phyloP scores from a whole-genome alignment of 2,888 invertebrate species.

The Eueremaeus valkanovi region DNA sequence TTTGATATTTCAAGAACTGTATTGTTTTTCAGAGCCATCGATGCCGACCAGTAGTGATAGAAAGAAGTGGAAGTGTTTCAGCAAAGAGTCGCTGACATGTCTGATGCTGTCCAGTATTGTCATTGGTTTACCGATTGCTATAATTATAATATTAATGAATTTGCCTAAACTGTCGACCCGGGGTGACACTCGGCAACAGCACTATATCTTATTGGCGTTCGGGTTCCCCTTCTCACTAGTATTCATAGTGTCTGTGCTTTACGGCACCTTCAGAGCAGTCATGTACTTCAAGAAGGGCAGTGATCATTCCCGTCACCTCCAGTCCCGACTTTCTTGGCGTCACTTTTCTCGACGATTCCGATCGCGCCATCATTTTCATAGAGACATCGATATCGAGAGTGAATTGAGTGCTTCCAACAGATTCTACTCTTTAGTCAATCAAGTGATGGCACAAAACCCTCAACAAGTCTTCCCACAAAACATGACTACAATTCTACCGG shows the following conservation, averaged over 20 bases:
- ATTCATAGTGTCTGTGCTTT: constrained; percentile 24
- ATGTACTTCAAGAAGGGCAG: constrained; percentile 20
- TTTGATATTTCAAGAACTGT: too few species aligned
- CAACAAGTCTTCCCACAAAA: constrained; percentile 38
- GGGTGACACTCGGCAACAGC: constrained; percentile 39
- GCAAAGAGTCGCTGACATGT: constrained; percentile 37
- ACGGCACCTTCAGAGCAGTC: constrained; percentile 19
- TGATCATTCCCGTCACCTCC: constrained; percentile 27
- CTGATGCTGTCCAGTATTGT: constrained; percentile 32
- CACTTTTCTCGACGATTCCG: constrained; percentile 9
- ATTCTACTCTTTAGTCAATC: constrained; percentile 37
- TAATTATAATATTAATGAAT: constrained; percentile 38
- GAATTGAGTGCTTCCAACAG: constrained; percentile 9
- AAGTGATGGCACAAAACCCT: constrained; percentile 35
- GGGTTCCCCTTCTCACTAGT: constrained; percentile 40
- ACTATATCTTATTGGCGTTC: constrained; percentile 38
- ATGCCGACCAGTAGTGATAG: not conserved
- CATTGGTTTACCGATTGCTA: constrained; percentile 38
- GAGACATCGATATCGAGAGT: not conserved
- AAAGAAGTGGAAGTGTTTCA: constrained; percentile 24
- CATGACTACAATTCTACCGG: not conserved
- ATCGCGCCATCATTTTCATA: not conserved
- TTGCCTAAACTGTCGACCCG: constrained; percentile 35
- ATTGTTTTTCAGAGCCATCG: not conserved
- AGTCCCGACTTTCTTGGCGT: constrained; percentile 13